Base-by-base conservation (phyloP, 2,113 vertebrate genomes). In the Pithys albifrons region DNA sequence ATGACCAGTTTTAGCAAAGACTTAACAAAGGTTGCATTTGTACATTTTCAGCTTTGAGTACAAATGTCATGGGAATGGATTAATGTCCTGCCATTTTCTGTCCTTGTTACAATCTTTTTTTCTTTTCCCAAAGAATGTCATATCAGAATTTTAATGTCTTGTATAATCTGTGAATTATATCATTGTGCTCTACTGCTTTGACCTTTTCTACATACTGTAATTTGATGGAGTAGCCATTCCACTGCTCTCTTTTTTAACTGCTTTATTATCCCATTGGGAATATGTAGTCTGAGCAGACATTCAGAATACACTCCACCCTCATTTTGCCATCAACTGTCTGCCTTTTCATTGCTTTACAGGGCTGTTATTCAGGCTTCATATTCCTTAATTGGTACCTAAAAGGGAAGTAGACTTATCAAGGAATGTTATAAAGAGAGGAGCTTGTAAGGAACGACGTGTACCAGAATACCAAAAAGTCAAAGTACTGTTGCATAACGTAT, bases 111-210 rank as follows among this genome's bases (percentile, higher is more conserved):
- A 96, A 87, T 95, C 72, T 89, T 97, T 97, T 97, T 88, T 96
- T 97, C 71, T 52, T 66, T 62, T 29, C 2, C 0, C 58, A 75
- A 96, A 97, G 92, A 96, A 95, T 95, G 92, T 97, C 85, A 70
- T 90, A 94, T 95, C 94, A 67, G 93, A 97, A 95, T 97, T 93
- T 96, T 97, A 97, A 97, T 97, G 84, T 55, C 76, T 95, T 97
- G 91, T 96, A 91, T 97, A 97, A 97, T 97, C 88, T 97, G 69
- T 97, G 97, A 98, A 96, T 98, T 98, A 97, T 98, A 96, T 94
- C 96, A 77, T 87, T 96, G 79, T 96, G 70, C 83, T 97, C 84
- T 96, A 95, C 85, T 88, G 93, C 85, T 95, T 96, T 98, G 97
- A 97, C 97, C 97, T 98, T 98, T 98, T 97, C 97, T 96, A 85